These are phyloP conservation scores for Ophion ellenae DNA, from an alignment of 2,888 invertebrate genomes.

Conservation along the genomic window DNA sequence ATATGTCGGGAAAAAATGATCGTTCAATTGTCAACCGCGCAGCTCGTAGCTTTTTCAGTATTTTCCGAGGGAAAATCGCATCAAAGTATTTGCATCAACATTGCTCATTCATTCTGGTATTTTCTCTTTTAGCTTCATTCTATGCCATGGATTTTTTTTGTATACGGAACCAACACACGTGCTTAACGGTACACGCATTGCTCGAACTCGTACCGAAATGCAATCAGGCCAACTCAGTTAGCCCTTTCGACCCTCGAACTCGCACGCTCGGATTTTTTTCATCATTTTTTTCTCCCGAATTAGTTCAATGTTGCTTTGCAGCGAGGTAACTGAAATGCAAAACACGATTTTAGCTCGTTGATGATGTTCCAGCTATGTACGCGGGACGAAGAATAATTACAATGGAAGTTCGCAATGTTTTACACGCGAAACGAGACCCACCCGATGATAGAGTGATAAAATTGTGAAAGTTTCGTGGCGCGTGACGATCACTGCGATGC, in stretches of 20 bases:
- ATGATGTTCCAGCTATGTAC: background rate
- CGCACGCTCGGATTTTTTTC: background rate
- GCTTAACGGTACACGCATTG: background rate
- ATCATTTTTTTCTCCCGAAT: slow-evolving; percentile 6
- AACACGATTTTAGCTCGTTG: background rate
- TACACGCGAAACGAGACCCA: background rate
- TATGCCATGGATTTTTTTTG: background rate
- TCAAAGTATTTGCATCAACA: background rate
- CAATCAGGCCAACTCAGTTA: slow-evolving; percentile 16
- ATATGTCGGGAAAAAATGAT: background rate
- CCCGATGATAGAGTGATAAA: background rate
- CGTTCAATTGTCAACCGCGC: no score
- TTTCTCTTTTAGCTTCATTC: background rate
- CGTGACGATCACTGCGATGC: slow-evolving; percentile 7
- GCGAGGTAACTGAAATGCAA: background rate
- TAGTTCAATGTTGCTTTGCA: background rate
- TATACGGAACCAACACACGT: background rate
- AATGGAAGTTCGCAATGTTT: background rate
- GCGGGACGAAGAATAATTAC: background rate
- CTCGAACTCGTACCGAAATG: background rate
- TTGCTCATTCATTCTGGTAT: background rate
- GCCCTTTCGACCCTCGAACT: slow-evolving; percentile 2
- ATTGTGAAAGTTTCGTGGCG: background rate
- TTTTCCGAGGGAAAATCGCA: background rate
- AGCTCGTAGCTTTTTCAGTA: background rate